Conservation (phyloP, 2,888 invertebrate species). For the Cosmia trapezina region DNA sequence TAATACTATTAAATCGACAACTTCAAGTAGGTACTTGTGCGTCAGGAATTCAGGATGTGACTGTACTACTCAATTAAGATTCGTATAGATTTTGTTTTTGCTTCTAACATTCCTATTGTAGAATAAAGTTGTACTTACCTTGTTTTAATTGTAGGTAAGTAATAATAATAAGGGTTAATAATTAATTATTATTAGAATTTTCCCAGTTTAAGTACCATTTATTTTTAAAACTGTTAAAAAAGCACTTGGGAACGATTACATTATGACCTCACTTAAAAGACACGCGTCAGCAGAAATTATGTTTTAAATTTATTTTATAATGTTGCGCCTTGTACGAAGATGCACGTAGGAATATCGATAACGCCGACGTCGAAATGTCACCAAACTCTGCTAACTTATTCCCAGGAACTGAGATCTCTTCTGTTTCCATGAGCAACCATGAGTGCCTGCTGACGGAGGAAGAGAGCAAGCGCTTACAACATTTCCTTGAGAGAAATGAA, state of each 20-base stretch:
- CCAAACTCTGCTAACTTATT: too few species aligned
- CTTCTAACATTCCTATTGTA: neutral
- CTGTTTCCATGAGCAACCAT: too few species aligned
- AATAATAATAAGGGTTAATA: neutral
- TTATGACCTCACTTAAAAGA: neutral
- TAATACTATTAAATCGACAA: slow-evolving; percentile 33
- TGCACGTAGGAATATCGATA: too few species aligned
- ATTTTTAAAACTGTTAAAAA: neutral
- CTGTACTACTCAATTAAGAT: neutral
- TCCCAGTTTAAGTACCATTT: neutral
- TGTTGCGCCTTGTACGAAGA: too few species aligned
- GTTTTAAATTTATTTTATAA: too few species aligned
- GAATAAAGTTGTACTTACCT: neutral
- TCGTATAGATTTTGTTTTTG: neutral
- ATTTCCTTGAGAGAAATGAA: too few species aligned
- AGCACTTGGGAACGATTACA: neutral
- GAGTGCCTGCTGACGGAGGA: too few species aligned
- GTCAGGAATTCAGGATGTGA: slow-evolving; percentile 9
- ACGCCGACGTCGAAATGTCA: too few species aligned
- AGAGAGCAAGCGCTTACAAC: too few species aligned
- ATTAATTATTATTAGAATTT: neutral
- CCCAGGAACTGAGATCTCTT: too few species aligned
- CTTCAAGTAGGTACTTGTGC: neutral
- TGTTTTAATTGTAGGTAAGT: neutral
- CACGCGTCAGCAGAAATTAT: too few species aligned